Evolutionary conservation across 2,888 invertebrate genomes (phyloP).

Genomic region (Metacarcinus magister): DNA sequence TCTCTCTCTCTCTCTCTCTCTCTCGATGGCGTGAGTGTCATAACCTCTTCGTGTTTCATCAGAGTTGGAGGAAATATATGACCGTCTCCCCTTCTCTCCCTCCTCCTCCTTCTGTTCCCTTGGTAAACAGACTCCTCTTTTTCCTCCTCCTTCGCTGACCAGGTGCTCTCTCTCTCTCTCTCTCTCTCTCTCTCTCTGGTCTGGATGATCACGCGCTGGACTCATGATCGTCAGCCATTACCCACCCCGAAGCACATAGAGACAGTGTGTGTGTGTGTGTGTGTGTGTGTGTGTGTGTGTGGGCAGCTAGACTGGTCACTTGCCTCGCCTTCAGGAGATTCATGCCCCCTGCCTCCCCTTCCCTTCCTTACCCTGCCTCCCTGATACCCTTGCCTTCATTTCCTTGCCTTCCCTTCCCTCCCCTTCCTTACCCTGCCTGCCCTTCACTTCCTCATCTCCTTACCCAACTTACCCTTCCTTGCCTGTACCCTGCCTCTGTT

Average conservation of each 20-base stretch:
- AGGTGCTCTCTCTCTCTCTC: slow-evolving; percentile 15
- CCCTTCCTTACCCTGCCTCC: not conserved
- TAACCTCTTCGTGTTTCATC: not conserved
- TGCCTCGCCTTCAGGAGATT: not conserved
- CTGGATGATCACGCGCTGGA: no score
- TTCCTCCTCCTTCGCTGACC: not conserved
- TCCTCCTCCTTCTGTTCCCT: not conserved
- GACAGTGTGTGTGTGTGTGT: not conserved
- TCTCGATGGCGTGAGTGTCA: not conserved
- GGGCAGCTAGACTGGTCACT: slow-evolving; percentile 37
- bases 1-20: not conserved
- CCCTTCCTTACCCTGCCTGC: no score
- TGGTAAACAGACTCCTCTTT: not conserved
- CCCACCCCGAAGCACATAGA: no score
- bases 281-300: slow-evolving; percentile 30
- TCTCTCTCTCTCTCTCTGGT: slow-evolving; percentile 26
- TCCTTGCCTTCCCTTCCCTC: not conserved
- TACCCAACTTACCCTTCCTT: not conserved
- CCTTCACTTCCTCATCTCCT: not conserved
- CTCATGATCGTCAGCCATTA: no score
- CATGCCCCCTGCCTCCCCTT: not conserved
- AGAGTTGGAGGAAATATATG: no score
- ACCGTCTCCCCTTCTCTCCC: not conserved
- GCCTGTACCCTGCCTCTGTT: no score
- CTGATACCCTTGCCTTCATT: not conserved